phyloP scores from a whole-genome alignment of 1,140 invertebrate species.

The Glossosoma conforme region DNA sequence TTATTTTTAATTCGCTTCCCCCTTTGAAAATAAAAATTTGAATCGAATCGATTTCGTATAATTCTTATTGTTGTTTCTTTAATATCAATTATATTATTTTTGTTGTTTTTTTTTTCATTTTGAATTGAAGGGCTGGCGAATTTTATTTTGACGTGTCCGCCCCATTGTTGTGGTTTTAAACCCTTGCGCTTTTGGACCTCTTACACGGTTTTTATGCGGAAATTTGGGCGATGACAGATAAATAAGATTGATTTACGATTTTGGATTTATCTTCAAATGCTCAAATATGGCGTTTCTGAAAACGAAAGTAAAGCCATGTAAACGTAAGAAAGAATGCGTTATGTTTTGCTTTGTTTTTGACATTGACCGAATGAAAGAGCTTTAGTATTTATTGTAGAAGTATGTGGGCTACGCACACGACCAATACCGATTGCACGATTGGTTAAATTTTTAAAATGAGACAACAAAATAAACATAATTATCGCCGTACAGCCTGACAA shows the following conservation, averaged over 20 bases:
- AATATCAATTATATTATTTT: constrained; percentile 1
- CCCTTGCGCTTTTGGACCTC: constrained; percentile 20
- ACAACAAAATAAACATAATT: too few relatives aligned
- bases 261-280: not conserved
- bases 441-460: too few relatives aligned
- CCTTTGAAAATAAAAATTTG: constrained; percentile 1
- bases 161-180: constrained; percentile 15
- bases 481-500: too few relatives aligned
- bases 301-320: not conserved
- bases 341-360: not conserved
- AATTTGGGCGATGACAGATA: constrained; percentile 10
- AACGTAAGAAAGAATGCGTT: not conserved
- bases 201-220: constrained; percentile 15
- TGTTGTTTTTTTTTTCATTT: constrained; percentile 1
- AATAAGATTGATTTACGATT: constrained; percentile 24
- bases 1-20: not conserved
- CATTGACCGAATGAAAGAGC: not conserved
- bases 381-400: not conserved
- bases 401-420: not conserved
- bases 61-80: constrained; percentile 1
- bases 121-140: too few relatives aligned
- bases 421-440: too few relatives aligned
- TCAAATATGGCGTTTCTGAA: not conserved
- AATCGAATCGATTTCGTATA: constrained; percentile 8
- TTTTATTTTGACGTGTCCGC: too few relatives aligned